Evolutionary conservation across 2,888 invertebrate genomes (phyloP).

Genomic region (Machimus atricapillus): DNA sequence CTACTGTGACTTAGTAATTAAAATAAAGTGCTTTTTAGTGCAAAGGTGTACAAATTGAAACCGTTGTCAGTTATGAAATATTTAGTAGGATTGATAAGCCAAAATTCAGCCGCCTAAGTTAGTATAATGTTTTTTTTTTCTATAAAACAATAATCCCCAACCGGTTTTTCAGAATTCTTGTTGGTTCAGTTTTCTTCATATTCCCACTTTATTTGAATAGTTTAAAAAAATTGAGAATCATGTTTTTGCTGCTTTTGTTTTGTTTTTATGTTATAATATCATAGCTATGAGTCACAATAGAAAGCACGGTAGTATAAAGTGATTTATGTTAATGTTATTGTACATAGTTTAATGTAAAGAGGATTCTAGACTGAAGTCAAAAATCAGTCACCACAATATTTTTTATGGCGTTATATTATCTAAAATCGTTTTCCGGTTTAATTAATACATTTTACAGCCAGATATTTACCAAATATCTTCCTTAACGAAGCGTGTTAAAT

Average conservation of each 20-base stretch:
- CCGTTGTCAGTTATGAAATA: not conserved
- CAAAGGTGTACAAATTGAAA: not conserved
- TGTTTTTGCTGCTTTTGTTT: not conserved
- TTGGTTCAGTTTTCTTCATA: not conserved
- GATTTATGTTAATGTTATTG: not conserved
- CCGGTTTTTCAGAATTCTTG: not conserved
- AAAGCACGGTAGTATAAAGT: not conserved
- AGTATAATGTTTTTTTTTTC: not conserved
- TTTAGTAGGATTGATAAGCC: not conserved
- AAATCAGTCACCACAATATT: too few relatives aligned
- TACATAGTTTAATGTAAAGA: not conserved
- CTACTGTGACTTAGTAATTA: not conserved
- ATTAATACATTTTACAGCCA: too few relatives aligned
- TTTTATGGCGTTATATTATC: too few relatives aligned
- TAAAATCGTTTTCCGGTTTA: too few relatives aligned
- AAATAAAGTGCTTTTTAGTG: not conserved
- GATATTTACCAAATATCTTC: too few relatives aligned
- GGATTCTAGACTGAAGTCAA: too few relatives aligned
- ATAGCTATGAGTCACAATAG: not conserved
- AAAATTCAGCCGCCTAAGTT: not conserved
- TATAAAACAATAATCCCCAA: not conserved
- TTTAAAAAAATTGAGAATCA: not conserved
- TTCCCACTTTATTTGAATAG: not conserved
- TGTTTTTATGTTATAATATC: not conserved
- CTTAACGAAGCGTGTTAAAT: too few relatives aligned